Conservation (phyloP, 2,797 vertebrate species). For the Vipera ursinii region DNA sequence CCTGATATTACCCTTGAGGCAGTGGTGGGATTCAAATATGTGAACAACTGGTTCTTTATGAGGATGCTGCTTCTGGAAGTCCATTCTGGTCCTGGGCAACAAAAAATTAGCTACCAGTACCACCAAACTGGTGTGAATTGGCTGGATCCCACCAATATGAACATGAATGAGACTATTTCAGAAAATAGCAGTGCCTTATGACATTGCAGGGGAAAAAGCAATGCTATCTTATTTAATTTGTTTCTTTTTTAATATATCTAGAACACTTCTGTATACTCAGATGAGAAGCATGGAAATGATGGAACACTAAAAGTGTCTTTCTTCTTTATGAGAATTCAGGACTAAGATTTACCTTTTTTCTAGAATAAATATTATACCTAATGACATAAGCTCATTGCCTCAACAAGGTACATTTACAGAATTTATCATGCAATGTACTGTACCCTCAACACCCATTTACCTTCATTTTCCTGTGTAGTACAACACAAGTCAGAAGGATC, state of each 20-base stretch:
- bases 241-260: background rate
- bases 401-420: background rate
- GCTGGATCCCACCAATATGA: background rate
- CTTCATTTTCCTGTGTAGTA: background rate
- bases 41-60: too few species aligned
- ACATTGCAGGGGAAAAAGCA: background rate
- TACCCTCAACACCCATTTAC: slow-evolving; percentile 8
- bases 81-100: too few species aligned
- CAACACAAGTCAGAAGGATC: background rate
- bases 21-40: too few species aligned
- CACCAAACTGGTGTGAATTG: too few species aligned
- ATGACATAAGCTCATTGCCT: background rate
- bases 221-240: background rate
- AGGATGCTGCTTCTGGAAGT: too few species aligned
- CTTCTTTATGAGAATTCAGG: background rate
- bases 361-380: slow-evolving; percentile 9
- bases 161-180: slow-evolving; percentile 26
- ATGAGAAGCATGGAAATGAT: background rate
- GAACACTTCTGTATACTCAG: background rate
- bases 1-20: background rate
- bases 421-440: slow-evolving; percentile 15
- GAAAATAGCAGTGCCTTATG: slow-evolving; percentile 21
- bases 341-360: background rate
- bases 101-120: too few species aligned
- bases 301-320: background rate